Conservation (phyloP, 2,113 vertebrate species). For the Xyrauchen texanus region DNA sequence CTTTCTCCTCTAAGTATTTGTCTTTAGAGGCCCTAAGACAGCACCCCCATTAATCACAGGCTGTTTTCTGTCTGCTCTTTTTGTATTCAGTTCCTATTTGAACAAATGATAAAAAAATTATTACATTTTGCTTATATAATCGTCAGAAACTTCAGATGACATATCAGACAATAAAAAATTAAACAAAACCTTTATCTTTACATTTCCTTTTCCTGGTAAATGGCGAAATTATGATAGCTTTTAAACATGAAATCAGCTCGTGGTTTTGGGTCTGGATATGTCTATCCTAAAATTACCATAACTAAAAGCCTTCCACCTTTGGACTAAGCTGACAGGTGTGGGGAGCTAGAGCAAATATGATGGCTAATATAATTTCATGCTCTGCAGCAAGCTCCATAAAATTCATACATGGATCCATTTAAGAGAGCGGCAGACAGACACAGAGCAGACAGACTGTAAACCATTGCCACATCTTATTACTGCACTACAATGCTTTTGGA, state of each 20-base stretch:
- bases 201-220: not conserved
- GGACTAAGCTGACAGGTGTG: slow-evolving; percentile 53
- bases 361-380: slow-evolving; percentile 70
- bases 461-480: slow-evolving; percentile 10
- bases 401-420: slow-evolving; percentile 52
- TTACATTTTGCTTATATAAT: not conserved
- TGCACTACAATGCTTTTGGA: too few relatives aligned
- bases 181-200: not conserved
- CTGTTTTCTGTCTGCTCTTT: not conserved
- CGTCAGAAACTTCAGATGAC: slow-evolving; percentile 45
- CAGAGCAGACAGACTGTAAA: slow-evolving; percentile 13
- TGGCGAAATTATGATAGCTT: too few relatives aligned
- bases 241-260: too few relatives aligned
- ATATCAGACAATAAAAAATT: slow-evolving; percentile 25
- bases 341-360: slow-evolving; percentile 52
- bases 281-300: slow-evolving; percentile 53
- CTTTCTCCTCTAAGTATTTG: slow-evolving; percentile 2
- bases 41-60: slow-evolving; percentile 39
- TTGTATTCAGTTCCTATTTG: not conserved
- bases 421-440: slow-evolving; percentile 32
- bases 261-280: slow-evolving; percentile 6
- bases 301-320: slow-evolving; percentile 63
- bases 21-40: not conserved
- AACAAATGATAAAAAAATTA: slow-evolving; percentile 50
- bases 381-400: slow-evolving; percentile 50